phyloP scores from a whole-genome alignment of 1,140 invertebrate genomes.

The Hyphantria cunea region DNA sequence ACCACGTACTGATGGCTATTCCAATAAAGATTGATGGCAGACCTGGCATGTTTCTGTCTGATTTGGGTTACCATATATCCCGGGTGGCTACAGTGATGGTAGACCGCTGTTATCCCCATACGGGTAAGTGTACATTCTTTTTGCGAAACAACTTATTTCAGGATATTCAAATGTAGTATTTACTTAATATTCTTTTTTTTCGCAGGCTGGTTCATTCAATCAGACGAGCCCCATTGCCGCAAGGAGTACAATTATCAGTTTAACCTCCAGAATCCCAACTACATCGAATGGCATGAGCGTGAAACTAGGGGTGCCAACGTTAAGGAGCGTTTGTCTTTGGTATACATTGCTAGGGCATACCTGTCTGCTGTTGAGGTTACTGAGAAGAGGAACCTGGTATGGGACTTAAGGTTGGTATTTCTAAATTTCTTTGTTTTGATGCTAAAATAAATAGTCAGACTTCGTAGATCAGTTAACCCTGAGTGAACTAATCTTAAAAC shows the following conservation, averaged over 20 bases:
- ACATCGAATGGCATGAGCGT: slow-evolving; percentile 92
- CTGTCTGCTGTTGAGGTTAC: slow-evolving; percentile 91
- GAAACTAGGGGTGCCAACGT: slow-evolving; percentile 85
- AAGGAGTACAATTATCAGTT: slow-evolving; percentile 93
- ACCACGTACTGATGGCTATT: slow-evolving; percentile 93
- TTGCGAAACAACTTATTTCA: neutral
- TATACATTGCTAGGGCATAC: slow-evolving; percentile 91
- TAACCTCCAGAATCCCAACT: slow-evolving; percentile 85
- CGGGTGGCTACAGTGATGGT: slow-evolving; percentile 93
- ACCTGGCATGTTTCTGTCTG: slow-evolving; percentile 89
- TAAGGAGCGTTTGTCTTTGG: slow-evolving; percentile 86
- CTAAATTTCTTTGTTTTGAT: no score
- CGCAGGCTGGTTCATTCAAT: slow-evolving; percentile 91
- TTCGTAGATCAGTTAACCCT: no score
- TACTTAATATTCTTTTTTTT: slow-evolving; percentile 17
- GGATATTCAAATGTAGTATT: neutral
- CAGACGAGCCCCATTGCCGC: slow-evolving; percentile 87
- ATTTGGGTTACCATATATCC: slow-evolving; percentile 95
- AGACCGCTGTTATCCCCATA: slow-evolving; percentile 93
- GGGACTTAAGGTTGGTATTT: slow-evolving; percentile 85
- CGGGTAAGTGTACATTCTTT: slow-evolving; percentile 81
- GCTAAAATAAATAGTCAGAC: no score
- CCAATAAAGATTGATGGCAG: slow-evolving; percentile 88
- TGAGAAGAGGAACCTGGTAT: slow-evolving; percentile 94
- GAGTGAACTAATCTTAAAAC: no score